phyloP scores from a whole-genome alignment of 1,140 invertebrate species.

The Phenacoccus solenopsis region DNA sequence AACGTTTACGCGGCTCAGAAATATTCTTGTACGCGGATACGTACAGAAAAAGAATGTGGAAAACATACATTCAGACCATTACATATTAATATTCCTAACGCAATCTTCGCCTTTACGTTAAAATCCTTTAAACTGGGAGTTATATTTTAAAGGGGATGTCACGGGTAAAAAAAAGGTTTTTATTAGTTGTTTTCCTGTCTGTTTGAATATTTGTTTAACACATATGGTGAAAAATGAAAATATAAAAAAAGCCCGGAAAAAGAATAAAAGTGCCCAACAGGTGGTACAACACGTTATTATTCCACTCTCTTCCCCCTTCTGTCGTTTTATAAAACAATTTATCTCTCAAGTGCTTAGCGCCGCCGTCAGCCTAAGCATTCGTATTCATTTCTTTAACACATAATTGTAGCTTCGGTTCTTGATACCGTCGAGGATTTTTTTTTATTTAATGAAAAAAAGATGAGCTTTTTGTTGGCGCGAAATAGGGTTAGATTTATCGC shows the following conservation, averaged over 20 bases:
- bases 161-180: slow-evolving; percentile 7
- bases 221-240: slow-evolving; percentile 6
- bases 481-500: not conserved
- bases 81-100: slow-evolving; percentile 12
- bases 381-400: slow-evolving; percentile 1
- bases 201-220: slow-evolving; percentile 12
- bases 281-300: slow-evolving; percentile 10
- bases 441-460: not conserved
- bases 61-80: not conserved
- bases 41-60: not conserved
- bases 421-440: not conserved
- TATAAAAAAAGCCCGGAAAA: slow-evolving; percentile 3
- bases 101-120: not conserved
- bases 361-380: not conserved
- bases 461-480: not conserved
- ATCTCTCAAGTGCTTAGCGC: not conserved
- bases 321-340: slow-evolving; percentile 13
- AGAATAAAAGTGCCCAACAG: slow-evolving; percentile 9
- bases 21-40: not conserved
- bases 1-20: not conserved
- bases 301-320: not conserved
- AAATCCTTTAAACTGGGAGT: not conserved
- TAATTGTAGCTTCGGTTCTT: not conserved
- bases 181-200: slow-evolving; percentile 15
- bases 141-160: slow-evolving; percentile 12